Base-by-base conservation (phyloP, 2,888 invertebrate species). In the Sarcophaga variegata region DNA sequence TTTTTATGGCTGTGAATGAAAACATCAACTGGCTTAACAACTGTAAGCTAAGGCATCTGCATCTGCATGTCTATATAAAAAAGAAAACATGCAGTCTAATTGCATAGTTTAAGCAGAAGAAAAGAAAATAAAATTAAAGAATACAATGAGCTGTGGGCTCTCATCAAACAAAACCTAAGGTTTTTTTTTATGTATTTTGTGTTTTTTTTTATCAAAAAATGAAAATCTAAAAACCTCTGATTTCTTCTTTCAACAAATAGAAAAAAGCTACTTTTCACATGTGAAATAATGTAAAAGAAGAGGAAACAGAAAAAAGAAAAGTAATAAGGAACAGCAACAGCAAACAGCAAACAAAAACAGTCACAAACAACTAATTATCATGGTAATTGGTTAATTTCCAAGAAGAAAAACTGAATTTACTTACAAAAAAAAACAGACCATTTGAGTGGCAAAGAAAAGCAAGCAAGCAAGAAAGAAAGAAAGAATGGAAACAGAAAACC, bases 381-480 rank as follows among this genome's bases (percentile, higher is more conserved):
- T 81, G 81, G 81, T 87, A 87, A 87, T 87, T 87, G 87, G 84
- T 87, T 81, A 84, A 84, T 79, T 87, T 87, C 84, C 81, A 87
- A 81, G 87, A 84, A 87, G 80, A 79, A 54, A 79, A 72, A 37
- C 59, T 12, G 45, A 45, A 27, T 59, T 67, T 66, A 22, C 66
- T 63, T 47, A 47, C 25, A 59, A 20, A 60, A 22, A 49, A 60
- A 49, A n/a, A 63, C 12, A 76, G 25, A 69, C 37, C 37, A 37
- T 37, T 37, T 37, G 10, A 37, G 37, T 37, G 0, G 37, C 67
- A 78, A 67, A 69, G n/a, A 70, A 49, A 71, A 66, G 14, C 10
- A 49, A 60, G 49, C 45, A 49, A 76, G 3, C 10, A 49, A 60
- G 49, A 54, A 49, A 76, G 3, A 69, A 60, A 49, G 27, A 67